A percentile compares a stretch with the other conserved stretches of the same genome.
Conservation (phyloP, 53 echinoderm and acorn worm genomes). For the Apostichopus leukothele region DNA sequence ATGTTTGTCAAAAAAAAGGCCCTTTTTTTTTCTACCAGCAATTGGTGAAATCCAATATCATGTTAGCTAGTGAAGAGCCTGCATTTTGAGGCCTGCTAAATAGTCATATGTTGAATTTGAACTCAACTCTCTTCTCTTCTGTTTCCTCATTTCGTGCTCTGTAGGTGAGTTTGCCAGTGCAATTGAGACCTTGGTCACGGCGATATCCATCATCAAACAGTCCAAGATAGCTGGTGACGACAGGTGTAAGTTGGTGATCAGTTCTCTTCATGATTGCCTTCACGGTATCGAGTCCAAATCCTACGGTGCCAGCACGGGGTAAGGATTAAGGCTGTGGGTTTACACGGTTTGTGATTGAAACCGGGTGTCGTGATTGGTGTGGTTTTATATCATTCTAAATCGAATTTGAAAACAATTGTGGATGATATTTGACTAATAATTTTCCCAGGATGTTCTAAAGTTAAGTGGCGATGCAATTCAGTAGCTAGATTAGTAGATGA, state of each 20-base stretch:
- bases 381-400: too few species aligned
- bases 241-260: constrained; percentile 93
- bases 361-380: too few species aligned
- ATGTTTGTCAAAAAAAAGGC: too few species aligned
- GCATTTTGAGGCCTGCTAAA: too few species aligned
- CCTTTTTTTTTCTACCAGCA: too few species aligned
- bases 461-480: too few species aligned
- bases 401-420: neutral
- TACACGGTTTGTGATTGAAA: too few species aligned
- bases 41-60: too few species aligned
- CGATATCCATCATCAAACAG: constrained; percentile 97
- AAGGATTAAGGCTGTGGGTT: neutral
- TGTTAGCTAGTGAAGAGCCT: too few species aligned
- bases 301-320: constrained; percentile 60
- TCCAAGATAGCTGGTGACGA: constrained; percentile 95
- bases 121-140: neutral
- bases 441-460: too few species aligned
- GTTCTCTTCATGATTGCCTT: constrained; percentile 93
- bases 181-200: constrained; percentile 94
- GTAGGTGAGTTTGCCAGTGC: constrained; percentile 89
- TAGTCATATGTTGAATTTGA: too few species aligned
- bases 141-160: neutral
- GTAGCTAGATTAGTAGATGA: too few species aligned
- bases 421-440: neutral
- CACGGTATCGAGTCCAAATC: constrained; percentile 97